Conservation (phyloP, 2,888 invertebrate genomes). For the Calameuta pallipes region DNA sequence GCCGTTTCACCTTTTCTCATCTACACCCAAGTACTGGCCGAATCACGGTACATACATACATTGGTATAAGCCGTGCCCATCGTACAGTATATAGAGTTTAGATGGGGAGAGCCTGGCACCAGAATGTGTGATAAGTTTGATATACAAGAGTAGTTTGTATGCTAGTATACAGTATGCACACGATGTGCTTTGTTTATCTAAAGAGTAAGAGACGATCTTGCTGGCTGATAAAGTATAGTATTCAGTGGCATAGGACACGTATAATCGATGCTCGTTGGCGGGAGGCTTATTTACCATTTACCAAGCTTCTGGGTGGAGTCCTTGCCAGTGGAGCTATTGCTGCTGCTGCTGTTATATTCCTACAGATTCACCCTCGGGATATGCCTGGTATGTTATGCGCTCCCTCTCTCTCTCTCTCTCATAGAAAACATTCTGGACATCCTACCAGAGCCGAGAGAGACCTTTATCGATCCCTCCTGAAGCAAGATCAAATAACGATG, state of each 20-base stretch:
- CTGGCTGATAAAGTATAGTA: not conserved
- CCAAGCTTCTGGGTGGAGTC: not conserved
- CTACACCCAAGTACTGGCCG: not conserved
- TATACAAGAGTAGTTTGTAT: not conserved
- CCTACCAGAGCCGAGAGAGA: not conserved
- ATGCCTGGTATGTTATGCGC: not conserved
- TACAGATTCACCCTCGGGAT: not conserved
- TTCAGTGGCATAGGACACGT: not conserved
- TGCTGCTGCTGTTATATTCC: not conserved
- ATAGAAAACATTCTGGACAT: not conserved
- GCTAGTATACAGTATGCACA: not conserved
- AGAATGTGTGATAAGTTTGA: not conserved
- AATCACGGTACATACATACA: not conserved
- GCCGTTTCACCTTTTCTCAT: not conserved
- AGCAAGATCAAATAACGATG: not conserved
- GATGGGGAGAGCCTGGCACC: not conserved
- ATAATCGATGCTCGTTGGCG: not conserved
- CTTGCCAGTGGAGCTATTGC: not conserved
- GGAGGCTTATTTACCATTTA: not conserved
- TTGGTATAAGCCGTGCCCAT: not conserved
- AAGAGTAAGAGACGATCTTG: not conserved
- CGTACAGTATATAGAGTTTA: not conserved
- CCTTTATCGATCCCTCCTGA: not conserved
- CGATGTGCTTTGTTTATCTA: not conserved
- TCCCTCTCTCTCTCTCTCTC: not conserved